Conservation (phyloP, 2,797 vertebrate genomes). For the Cossypha polioptera region DNA sequence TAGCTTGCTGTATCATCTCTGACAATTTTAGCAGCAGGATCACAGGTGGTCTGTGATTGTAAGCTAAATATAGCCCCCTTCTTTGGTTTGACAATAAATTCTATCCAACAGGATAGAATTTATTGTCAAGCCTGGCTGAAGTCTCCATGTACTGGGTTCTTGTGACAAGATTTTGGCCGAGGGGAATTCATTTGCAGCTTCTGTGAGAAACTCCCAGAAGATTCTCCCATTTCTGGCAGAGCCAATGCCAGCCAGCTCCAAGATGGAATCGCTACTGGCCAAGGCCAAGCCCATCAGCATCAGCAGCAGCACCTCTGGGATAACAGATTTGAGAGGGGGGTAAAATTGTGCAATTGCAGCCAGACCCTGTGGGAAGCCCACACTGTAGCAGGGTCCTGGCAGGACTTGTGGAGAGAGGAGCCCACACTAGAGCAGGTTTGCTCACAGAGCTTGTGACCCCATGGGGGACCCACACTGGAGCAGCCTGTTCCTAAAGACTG, state of each 20-base stretch:
- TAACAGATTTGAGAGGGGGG: neutral
- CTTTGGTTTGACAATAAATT: neutral
- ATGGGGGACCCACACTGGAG: fast-evolving
- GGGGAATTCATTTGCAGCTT: fast-evolving
- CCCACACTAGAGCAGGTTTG: fast-evolving
- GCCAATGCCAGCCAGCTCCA: neutral
- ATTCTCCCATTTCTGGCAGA: neutral
- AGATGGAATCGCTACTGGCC: fast-evolving
- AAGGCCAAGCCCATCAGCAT: too few relatives aligned
- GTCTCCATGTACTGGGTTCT: neutral
- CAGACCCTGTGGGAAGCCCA: neutral
- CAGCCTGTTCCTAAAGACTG: neutral
- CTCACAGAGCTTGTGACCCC: neutral
- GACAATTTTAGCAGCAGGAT: neutral
- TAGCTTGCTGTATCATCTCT: neutral
- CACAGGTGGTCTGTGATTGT: neutral
- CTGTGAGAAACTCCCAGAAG: neutral
- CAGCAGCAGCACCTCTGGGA: too few relatives aligned
- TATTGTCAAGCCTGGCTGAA: neutral
- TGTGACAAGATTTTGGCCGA: neutral
- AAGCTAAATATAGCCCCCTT: neutral
- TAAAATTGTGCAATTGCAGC: neutral
- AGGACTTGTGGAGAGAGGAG: neutral
- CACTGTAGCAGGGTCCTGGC: neutral
- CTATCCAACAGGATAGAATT: neutral